Evolutionary conservation across 2,797 vertebrate genomes (phyloP), one percentile per base, ranked within the genome.

Genomic region (Falco columbarius): DNA sequence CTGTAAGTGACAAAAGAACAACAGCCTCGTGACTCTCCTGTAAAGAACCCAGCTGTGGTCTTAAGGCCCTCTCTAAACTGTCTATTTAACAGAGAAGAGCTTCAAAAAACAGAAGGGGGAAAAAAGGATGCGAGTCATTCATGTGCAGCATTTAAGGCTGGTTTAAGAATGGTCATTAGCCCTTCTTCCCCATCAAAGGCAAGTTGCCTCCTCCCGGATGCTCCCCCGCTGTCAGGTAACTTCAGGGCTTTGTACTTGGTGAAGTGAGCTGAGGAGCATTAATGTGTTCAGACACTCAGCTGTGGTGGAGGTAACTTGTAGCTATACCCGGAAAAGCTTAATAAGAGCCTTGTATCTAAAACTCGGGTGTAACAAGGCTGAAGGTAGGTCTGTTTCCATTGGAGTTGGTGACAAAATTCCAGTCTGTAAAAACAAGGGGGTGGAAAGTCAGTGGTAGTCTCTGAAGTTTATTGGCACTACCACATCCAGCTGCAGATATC

Each of bases 191-290:
- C 26, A 4, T 52, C 62, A 32, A 44, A 75, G 67, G 21, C 62
- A 15, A 0, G 0, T 22, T 40, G 51, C n/a, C 18, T 72, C 52
- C 52, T 62, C 51, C 46, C 7, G 6, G 73, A 30, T 71, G 52
- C 65, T 76, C 38, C 23, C 23, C 30, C 1, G 1, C 42, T 15
- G 3, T 6, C 3, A 0, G 21, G 12, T n/a, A 20, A 14, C 46
- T 29, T 32, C 14, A 26, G 71, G 40, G 59, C 71, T 76, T 36
- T 47, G 58, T 52, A 4, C 67, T 21, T 6, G 30, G 30, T 81
- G 70, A 30, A 58, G 62, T 5, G 24, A 21, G 22, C 4, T 46
- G 62, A 49, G 70, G 46, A 71, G 52, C 3, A 0, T 70, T 18
- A 15, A 5, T 0, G 4, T 2, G 6, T 32, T 81, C 44, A 42